Evolutionary conservation across 2,113 vertebrate species (phyloP).

Genomic region (Macroglossus sobrinus): DNA sequence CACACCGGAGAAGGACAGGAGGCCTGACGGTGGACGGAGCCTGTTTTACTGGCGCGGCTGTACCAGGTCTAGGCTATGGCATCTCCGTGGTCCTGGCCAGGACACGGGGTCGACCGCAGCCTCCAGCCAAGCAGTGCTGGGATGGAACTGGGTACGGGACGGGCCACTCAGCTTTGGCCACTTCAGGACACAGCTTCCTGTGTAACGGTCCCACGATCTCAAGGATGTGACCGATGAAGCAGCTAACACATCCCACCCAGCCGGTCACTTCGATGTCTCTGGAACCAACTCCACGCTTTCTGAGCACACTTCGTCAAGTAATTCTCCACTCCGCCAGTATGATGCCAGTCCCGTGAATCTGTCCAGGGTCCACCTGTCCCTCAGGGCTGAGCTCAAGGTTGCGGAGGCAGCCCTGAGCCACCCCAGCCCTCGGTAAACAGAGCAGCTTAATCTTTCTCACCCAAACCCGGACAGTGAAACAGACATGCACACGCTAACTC

Average conservation of each 20-base stretch:
- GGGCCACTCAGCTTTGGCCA: neutral
- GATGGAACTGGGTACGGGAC: too few species aligned
- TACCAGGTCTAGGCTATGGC: neutral
- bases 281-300: neutral
- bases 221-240: fast-evolving
- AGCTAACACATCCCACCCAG: fast-evolving
- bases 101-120: neutral
- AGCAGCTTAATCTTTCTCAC: neutral
- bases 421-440: neutral
- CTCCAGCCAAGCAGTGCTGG: neutral
- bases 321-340: neutral
- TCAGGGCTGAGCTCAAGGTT: neutral
- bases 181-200: neutral
- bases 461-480: fast-evolving
- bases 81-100: neutral
- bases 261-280: neutral
- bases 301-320: neutral
- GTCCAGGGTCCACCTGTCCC: neutral
- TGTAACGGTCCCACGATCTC: neutral
- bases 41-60: neutral
- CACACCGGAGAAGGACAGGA: fast-evolving
- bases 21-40: fast-evolving
- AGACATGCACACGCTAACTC: fast-evolving
- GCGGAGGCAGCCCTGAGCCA: too few species aligned
- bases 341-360: neutral